Percentiles rank a stretch among this genome's conserved stretches.
Evolutionary conservation across 2,797 vertebrate genomes (phyloP).

Genomic region (Alca torda): DNA sequence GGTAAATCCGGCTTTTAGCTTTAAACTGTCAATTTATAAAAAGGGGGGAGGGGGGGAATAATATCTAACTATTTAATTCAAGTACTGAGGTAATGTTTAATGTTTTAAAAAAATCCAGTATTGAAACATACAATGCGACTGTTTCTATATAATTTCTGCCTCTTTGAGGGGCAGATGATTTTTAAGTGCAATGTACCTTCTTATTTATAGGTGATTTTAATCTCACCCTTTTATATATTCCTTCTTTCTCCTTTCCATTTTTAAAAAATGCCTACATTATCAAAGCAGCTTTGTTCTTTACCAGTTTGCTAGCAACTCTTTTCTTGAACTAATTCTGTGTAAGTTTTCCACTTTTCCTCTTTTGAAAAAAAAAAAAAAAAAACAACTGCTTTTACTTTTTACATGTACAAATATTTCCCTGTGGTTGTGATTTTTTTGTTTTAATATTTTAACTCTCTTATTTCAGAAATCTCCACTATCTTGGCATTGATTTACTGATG

Average conservation of each 20-base stretch:
- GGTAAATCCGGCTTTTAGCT: not conserved
- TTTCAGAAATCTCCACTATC: not conserved
- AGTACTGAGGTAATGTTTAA: not conserved
- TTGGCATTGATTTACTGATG: not conserved
- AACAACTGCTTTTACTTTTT: not conserved
- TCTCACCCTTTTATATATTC: not conserved
- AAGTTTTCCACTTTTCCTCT: not conserved
- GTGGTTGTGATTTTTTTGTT: not conserved
- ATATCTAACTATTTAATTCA: not conserved
- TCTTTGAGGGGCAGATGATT: not conserved
- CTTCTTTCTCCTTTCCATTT: not conserved
- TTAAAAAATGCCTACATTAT: not conserved
- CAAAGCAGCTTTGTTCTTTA: not conserved
- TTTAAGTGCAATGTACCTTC: not conserved
- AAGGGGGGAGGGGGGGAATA: not conserved
- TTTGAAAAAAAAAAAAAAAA: not conserved
- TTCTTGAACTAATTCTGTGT: not conserved
- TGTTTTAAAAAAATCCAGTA: not conserved
- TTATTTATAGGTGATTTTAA: not conserved
- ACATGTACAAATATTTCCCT: not conserved
- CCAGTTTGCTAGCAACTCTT: not conserved
- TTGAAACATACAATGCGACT: not conserved
- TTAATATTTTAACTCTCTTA: not conserved
- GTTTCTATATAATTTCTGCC: not conserved
- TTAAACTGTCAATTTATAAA: not conserved